Percentiles rank a stretch among this genome's conserved stretches.
phyloP scores from a whole-genome alignment of 2,113 vertebrate species.

The Anguilla japonica region DNA sequence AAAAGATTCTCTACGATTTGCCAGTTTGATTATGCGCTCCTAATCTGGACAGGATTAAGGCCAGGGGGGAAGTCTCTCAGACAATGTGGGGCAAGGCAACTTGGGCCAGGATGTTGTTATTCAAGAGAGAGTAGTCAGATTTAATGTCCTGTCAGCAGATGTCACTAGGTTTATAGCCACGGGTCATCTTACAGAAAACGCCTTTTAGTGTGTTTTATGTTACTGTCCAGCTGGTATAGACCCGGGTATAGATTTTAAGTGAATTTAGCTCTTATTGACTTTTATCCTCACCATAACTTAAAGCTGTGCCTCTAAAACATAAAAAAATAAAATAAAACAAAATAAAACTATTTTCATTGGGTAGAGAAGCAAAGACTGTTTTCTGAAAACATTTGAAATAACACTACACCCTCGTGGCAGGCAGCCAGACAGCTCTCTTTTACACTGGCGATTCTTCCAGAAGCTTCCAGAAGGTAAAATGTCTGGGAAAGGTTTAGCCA shows the following conservation, averaged over 20 bases:
- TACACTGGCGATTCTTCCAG: background rate
- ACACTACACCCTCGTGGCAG: background rate
- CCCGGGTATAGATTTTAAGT: background rate
- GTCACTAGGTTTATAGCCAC: background rate
- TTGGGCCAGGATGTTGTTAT: background rate
- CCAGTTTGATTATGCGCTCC: background rate
- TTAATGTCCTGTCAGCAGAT: background rate
- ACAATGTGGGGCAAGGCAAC: background rate
- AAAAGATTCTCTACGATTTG: background rate
- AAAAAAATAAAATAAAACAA: background rate
- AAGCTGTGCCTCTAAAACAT: background rate
- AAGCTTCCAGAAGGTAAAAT: background rate
- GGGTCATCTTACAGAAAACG: background rate
- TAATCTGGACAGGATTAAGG: background rate
- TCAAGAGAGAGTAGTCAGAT: background rate
- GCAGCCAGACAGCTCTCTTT: background rate
- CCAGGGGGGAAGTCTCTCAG: background rate
- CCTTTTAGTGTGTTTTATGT: background rate
- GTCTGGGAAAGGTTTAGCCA: background rate
- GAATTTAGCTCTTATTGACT: background rate
- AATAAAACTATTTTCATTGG: background rate
- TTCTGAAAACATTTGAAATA: background rate
- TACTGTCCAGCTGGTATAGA: background rate
- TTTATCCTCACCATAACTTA: background rate
- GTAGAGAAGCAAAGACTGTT: no score